These are phyloP conservation scores for Patella depressa DNA, from an alignment of 2,888 invertebrate species.

Conservation along the genomic window DNA sequence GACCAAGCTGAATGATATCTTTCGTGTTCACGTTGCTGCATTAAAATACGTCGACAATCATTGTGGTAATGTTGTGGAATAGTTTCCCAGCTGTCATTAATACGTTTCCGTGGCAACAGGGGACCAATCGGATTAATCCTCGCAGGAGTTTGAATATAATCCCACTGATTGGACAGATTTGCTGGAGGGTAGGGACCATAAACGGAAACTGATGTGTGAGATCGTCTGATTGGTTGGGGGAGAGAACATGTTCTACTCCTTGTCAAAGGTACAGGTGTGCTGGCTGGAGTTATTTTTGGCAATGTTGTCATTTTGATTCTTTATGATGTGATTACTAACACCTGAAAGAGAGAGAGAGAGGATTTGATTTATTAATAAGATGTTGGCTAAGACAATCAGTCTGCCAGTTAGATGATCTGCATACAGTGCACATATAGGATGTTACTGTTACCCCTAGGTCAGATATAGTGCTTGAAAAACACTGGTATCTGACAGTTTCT, in stretches of 20 bases:
- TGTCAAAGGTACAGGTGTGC: conserved; percentile 15
- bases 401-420: neutral
- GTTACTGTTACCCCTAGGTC: neutral
- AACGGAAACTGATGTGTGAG: conserved; percentile 43
- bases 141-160: conserved; percentile 52
- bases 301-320: neutral
- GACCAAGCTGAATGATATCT: conserved; percentile 69
- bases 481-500: too few relatives aligned
- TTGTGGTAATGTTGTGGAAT: conserved; percentile 66
- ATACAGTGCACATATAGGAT: too few relatives aligned
- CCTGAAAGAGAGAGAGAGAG: neutral
- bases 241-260: neutral
- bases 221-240: conserved; percentile 29
- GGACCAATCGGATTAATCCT: conserved; percentile 65
- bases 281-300: conserved; percentile 11
- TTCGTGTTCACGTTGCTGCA: conserved; percentile 67
- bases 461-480: neutral
- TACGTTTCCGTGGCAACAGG: conserved; percentile 56
- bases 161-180: conserved; percentile 56
- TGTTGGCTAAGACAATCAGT: neutral
- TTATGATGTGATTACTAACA: neutral
- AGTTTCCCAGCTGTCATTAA: conserved; percentile 66
- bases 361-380: neutral
- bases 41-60: conserved; percentile 59
- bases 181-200: conserved; percentile 62